These are phyloP conservation scores for Druon quercuslanigerum DNA, from an alignment of 1,140 invertebrate genomes.

Conservation along the genomic window DNA sequence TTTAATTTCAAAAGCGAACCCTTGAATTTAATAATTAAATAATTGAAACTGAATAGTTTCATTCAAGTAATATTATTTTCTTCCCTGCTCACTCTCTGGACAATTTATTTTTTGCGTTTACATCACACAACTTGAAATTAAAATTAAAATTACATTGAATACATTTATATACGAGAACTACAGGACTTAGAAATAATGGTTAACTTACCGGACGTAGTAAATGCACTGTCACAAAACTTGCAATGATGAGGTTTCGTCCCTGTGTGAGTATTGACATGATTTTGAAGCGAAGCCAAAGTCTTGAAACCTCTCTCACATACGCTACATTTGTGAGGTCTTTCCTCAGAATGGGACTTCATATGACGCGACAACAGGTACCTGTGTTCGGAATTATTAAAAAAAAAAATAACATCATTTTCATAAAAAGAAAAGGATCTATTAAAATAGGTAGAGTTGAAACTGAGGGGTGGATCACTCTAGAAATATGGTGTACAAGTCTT, in stretches of 20 bases:
- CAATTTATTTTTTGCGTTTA: too few species aligned
- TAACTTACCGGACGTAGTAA: constrained; percentile 91
- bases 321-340: constrained; percentile 94
- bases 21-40: not conserved
- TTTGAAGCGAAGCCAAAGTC: constrained; percentile 93
- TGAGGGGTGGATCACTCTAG: too few species aligned
- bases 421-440: not conserved
- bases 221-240: constrained; percentile 93
- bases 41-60: not conserved
- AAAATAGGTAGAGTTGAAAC: too few species aligned
- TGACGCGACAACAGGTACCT: constrained; percentile 93
- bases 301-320: constrained; percentile 97
- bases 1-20: too few species aligned
- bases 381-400: constrained; percentile 52
- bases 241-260: constrained; percentile 96
- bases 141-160: too few species aligned
- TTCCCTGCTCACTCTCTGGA: too few species aligned
- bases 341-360: constrained; percentile 97
- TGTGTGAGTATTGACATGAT: constrained; percentile 97
- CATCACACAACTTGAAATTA: too few species aligned
- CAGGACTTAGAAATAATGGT: not conserved
- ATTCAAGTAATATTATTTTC: too few species aligned
- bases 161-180: too few species aligned
- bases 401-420: constrained; percentile 10
- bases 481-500: too few species aligned